Evolutionary conservation across 92 coral and sea anemone genomes (phyloP), one percentile per base, ranked within the genome.

Genomic region (Phenganax stokvisi): DNA sequence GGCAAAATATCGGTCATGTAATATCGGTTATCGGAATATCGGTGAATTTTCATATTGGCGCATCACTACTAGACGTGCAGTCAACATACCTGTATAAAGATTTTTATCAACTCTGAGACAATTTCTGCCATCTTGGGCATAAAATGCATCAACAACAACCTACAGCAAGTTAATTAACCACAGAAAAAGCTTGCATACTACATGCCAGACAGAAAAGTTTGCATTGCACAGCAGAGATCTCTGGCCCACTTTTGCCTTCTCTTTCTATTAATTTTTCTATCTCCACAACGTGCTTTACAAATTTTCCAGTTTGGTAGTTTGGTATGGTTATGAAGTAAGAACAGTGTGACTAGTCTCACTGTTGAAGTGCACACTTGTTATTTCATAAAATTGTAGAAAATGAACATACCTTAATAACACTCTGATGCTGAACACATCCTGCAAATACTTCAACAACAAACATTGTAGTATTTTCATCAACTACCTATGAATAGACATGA

Each of bases 61-160:
- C n/a, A n/a, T n/a, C n/a, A n/a, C n/a, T n/a, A n/a, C n/a, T n/a
- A n/a, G n/a, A n/a, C 1, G 12, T 52, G 7, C 25, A 54, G n/a
- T 31, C 10, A 52, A 10, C 25, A 12, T 77, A 94, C 98, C 98
- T 71, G 85, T 82, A 69, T 94, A 94, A 16, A 92, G 79, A 84
- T 94, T 94, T 84, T 82, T 94, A 80, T 94, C 96, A 7, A 88
- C 92, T 56, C 94, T 89, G 51, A 94, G 89, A 57, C 91, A 94
- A 20, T 84, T 90, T 85, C 86, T 92, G 13, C 98, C 97, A 72
- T 72, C 92, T 58, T 90, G 93, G 11, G 86, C 92, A 89, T 90
- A 94, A 75, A 58, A 94, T 51, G 97, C 97, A 91, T 92, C 92
- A 28, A 94, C 89, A 31, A 94, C 97, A 85, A 92, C 97, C 98